These are phyloP conservation scores for Drosophila colorata DNA, from an alignment of 2,888 invertebrate species.

Conservation along the genomic window DNA sequence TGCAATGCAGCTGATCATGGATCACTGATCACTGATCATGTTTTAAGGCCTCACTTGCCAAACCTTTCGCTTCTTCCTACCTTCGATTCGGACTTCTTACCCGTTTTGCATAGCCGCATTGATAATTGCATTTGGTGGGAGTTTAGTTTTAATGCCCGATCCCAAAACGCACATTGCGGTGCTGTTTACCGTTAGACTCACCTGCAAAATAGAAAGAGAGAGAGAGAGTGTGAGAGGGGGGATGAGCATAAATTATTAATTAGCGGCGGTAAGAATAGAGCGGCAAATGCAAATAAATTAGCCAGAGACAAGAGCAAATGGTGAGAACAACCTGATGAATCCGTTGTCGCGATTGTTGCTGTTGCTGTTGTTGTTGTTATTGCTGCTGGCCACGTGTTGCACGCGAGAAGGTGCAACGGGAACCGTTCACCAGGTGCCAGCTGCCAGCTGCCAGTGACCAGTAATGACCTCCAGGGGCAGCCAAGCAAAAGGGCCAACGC, in stretches of 20 bases:
- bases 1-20: not conserved
- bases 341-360: conserved; percentile 1
- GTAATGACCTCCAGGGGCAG: conserved; percentile 65
- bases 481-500: conserved; percentile 55
- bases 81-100: conserved; percentile 9
- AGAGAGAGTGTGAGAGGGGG: conserved; percentile 6
- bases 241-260: conserved; percentile 72
- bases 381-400: conserved; percentile 63
- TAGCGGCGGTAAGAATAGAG: conserved; percentile 41
- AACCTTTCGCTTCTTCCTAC: not conserved
- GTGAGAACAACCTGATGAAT: conserved; percentile 50
- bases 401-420: conserved; percentile 60
- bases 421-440: conserved; percentile 51
- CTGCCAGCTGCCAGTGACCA: conserved; percentile 65
- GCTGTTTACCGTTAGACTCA: conserved; percentile 68
- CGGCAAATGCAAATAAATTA: conserved; percentile 70
- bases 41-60: not conserved
- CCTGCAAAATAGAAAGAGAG: conserved; percentile 46
- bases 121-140: conserved; percentile 41
- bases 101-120: conserved; percentile 18
- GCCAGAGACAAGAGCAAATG: conserved; percentile 52
- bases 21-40: not conserved
- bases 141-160: conserved; percentile 37
- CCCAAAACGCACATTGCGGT: conserved; percentile 43
- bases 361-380: conserved; percentile 1